Base-by-base conservation (phyloP, 2,888 invertebrate genomes). In the Monoplex corrugatus region DNA sequence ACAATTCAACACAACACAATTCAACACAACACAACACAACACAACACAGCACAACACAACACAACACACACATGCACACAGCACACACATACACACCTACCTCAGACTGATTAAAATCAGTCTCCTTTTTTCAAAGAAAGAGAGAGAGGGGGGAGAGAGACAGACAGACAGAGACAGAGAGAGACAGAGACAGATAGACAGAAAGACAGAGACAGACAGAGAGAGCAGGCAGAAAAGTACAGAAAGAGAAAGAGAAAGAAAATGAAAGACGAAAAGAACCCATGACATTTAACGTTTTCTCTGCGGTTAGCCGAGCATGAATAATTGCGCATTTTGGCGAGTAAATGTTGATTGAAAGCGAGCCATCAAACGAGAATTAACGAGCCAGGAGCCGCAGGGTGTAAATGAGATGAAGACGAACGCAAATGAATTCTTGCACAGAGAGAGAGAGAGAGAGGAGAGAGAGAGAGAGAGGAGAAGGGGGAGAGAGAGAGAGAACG, bases 321-420 rank as follows among this genome's bases (percentile, higher is more conserved):
- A 82, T 82, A 82, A 82, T 82, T 82, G 82, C 45, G 82, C 82
- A 82, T 82, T 82, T 82, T 28, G 45, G 82, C 82, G 82, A 82
- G 82, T 45, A 44, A 45, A 44, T 45, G 82, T 45, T 82, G 82
- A 82, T 82, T 82, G 82, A 82, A 82, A 82, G 45, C 45, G 1
- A 19, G 45, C 82, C 82, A 82, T 82, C 45, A 82, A 82, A 82
- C 82, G 45, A 44, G 45, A 43, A 28, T 82, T 82, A 82, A 82
- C 82, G 82, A 82, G 82, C 32, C 0, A 23, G 13, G 19, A n/a
- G 13, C 82, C 8, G 45, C 82, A 5, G 82, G 82, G 82, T 82
- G 82, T 32, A 82, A 45, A 82, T 82, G 82, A 82, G 45, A 82
- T 82, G 82, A 82, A 78, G 38, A 78, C 78, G 78, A 78, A 78